Evolutionary conservation across 2,888 invertebrate species (phyloP).

Genomic region (Schizaphis graminum): DNA sequence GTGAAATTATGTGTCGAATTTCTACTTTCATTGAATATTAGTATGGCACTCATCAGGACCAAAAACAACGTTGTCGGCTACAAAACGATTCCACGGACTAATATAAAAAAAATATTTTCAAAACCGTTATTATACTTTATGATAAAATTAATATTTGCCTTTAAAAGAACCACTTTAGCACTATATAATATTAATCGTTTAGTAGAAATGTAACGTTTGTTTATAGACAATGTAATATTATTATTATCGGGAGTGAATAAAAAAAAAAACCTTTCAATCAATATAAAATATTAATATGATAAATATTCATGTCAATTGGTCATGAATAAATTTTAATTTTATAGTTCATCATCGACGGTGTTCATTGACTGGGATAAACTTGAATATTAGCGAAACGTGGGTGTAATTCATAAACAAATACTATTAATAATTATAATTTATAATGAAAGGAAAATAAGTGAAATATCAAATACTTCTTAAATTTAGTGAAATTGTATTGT

Average conservation of each 20-base stretch:
- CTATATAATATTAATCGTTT: neutral
- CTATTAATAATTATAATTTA: neutral
- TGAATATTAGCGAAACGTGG: neutral
- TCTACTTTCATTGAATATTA: neutral
- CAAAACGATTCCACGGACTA: neutral
- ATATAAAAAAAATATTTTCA: neutral
- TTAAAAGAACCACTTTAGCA: neutral
- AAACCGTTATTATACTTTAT: neutral
- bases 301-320: neutral
- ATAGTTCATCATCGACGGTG: neutral
- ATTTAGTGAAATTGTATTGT: neutral
- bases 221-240: neutral
- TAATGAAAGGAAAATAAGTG: neutral
- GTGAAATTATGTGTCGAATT: neutral
- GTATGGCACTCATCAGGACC: neutral
- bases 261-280: neutral
- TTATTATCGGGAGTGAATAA: neutral
- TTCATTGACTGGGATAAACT: neutral
- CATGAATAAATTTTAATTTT: neutral
- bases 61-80: neutral
- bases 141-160: neutral
- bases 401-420: neutral
- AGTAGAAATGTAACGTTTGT: neutral
- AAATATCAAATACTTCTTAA: neutral
- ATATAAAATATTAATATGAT: neutral